These are phyloP conservation scores for Eupeodes luniger DNA, from an alignment of 2,888 invertebrate genomes.

Conservation along the genomic window DNA sequence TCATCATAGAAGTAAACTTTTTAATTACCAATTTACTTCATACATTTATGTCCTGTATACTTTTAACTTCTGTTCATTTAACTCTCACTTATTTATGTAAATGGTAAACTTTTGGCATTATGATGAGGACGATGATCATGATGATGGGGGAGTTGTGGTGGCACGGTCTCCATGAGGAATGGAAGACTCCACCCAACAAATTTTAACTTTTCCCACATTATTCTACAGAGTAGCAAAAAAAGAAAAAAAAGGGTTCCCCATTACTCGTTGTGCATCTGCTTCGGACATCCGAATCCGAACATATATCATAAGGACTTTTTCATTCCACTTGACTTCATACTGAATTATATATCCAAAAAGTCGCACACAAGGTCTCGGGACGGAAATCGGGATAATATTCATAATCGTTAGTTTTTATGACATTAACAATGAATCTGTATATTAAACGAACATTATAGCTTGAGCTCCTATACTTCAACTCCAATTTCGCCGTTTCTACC, in stretches of 20 bases:
- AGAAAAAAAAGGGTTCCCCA: conserved; percentile 21
- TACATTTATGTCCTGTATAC: not conserved
- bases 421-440: conserved; percentile 64
- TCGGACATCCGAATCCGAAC: conserved; percentile 54
- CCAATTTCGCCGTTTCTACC: not conserved
- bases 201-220: conserved; percentile 33
- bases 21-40: conserved; percentile 57
- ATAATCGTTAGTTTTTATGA: conserved; percentile 75
- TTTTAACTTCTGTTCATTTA: conserved; percentile 29
- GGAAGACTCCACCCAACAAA: not conserved
- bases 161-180: not conserved
- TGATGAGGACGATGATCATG: not conserved
- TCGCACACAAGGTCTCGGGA: conserved; percentile 5
- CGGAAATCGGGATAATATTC: conserved; percentile 54
- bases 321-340: not conserved
- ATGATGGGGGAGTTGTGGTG: not conserved
- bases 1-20: conserved; percentile 57
- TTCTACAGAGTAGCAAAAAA: not conserved
- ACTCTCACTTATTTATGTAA: conserved; percentile 17
- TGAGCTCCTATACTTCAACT: not conserved
- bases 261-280: conserved; percentile 61
- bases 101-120: conserved; percentile 15
- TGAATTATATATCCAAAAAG: not conserved
- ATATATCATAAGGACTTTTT: conserved; percentile 62
- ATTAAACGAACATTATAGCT: conserved; percentile 67